Evolutionary conservation across 2,797 vertebrate genomes (phyloP), one percentile per base, ranked within the genome.

Genomic region (Cheirogaleus major): DNA sequence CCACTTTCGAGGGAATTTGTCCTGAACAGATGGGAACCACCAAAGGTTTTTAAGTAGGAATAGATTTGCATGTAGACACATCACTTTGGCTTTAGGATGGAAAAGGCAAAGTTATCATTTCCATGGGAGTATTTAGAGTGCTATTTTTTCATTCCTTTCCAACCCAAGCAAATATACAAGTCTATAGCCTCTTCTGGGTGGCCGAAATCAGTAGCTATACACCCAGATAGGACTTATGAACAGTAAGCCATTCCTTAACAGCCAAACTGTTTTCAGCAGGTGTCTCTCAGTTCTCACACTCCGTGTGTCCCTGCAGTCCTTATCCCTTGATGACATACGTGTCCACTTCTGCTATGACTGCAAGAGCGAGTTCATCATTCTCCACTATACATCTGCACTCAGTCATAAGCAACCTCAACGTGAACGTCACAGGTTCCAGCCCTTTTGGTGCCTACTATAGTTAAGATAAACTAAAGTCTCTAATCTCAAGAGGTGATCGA

Each of bases 391-490:
- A 85, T 92, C 84, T 95, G 48, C 75, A 57, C 30, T 96, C 32
- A 72, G 63, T 70, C 69, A 3, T 55, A 92, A 41, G 50, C 65
- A 23, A 65, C 65, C 85, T 86, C 93, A 95, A 61, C 0, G 95
- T 98, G 73, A 98, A 98, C 98, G 98, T 98, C 98, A 96, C 59
- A 83, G 97, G 98, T 97, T 97, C 85, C 4, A 83, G 70, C 85
- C 85, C 78, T 94, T 98, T 98, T 97, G 94, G 97, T 98, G 95
- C 97, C 98, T 98, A 96, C 89, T 73, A 91, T 27, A 95, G 97
- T 85, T 96, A 86, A 96, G 97, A 98, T 98, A 99, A 99, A 98
- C 97, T 98, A 91, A 96, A 98, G 98, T 98, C 97, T 95, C 80
- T 89, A 89, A 79, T 86, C 52, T 85, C 35, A 48, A 52, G 30